These are phyloP conservation scores for Stomatorhinus walkeri DNA, from an alignment of 2,797 vertebrate species.

Conservation along the genomic window DNA sequence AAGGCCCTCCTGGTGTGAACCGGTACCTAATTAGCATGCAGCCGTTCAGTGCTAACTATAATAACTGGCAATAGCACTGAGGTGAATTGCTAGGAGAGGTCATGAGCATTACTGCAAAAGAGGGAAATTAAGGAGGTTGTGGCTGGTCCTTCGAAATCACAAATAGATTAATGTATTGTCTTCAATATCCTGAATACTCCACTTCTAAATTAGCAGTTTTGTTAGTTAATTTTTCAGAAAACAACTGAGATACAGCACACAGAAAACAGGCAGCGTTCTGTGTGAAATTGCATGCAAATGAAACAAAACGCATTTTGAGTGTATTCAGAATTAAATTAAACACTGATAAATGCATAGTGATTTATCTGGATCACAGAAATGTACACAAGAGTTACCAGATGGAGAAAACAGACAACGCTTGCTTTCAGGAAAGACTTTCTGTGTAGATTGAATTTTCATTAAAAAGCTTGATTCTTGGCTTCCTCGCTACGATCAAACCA, in stretches of 20 bases:
- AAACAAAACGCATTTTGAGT: neutral
- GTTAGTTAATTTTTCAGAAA: neutral
- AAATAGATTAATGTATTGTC: neutral
- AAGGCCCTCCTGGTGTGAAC: neutral
- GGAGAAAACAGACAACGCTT: neutral
- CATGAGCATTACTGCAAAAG: neutral
- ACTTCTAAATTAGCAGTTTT: neutral
- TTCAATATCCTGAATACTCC: neutral
- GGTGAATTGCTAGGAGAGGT: neutral
- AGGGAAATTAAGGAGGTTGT: neutral
- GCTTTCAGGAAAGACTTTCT: neutral
- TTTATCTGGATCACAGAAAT: neutral
- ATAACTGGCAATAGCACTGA: neutral
- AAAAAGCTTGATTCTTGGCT: neutral
- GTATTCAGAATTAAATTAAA: neutral
- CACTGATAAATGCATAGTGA: slow-evolving; percentile 1
- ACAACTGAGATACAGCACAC: neutral
- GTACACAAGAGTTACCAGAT: slow-evolving; percentile 1
- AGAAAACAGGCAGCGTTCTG: neutral
- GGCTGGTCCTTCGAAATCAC: neutral
- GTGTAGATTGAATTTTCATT: neutral
- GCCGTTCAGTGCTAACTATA: neutral
- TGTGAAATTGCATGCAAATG: neutral
- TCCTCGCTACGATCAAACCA: neutral
- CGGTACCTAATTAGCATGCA: neutral